Evolutionary conservation across 2,888 invertebrate species (phyloP).

Genomic region (Julus scanicus): DNA sequence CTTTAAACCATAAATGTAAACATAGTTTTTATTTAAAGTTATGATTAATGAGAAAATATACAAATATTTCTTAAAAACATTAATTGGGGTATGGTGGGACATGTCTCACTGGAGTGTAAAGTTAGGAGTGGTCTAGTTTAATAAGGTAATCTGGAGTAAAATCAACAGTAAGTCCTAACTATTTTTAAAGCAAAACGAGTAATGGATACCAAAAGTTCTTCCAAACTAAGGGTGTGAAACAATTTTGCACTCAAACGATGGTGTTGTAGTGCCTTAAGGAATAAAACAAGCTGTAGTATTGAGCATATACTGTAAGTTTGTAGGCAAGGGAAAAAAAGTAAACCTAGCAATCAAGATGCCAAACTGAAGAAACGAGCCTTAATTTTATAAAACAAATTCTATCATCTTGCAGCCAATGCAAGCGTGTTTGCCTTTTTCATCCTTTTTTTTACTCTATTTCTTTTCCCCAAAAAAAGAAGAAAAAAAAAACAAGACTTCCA

Average conservation of each 20-base stretch:
- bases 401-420: conserved; percentile 46
- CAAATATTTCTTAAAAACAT: too few species aligned
- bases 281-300: conserved; percentile 3
- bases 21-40: too few species aligned
- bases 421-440: background rate
- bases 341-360: conserved; percentile 50
- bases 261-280: background rate
- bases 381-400: conserved; percentile 52
- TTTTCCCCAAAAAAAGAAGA: too few species aligned
- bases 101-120: too few species aligned
- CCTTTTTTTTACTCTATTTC: background rate
- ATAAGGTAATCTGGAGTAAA: too few species aligned
- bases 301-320: conserved; percentile 15
- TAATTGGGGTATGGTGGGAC: too few species aligned
- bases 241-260: background rate
- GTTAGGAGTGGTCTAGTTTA: too few species aligned
- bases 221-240: background rate
- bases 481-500: background rate
- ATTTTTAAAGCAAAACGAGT: background rate
- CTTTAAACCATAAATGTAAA: too few species aligned
- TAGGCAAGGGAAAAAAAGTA: conserved; percentile 20
- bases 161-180: too few species aligned
- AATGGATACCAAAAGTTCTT: background rate
- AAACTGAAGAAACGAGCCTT: conserved; percentile 50
- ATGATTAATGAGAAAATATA: too few species aligned